Evolutionary conservation across 2,797 vertebrate genomes (phyloP), one percentile per base, ranked within the genome.

Genomic region (Netta rufina): DNA sequence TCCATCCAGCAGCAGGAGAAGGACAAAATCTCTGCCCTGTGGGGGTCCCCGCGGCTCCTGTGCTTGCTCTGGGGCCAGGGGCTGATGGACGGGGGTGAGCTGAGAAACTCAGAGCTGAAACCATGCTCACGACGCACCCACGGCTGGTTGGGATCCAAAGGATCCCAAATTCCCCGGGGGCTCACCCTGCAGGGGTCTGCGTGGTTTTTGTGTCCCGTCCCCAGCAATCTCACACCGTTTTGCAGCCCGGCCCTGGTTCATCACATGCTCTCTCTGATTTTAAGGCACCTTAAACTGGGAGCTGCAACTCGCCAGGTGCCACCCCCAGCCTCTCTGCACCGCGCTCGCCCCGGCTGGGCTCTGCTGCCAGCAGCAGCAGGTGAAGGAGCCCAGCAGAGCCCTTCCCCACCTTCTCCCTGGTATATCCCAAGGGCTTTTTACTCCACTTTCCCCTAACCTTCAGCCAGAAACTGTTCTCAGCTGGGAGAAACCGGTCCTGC

Each of bases 341-440:
- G 1, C 2, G 1, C 16, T 73, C 3, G 0, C 28, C 39, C 4
- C 0, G 36, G n/a, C 18, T 61, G n/a, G 12, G 3, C 15, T 25
- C 19, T 33, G 39, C 20, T 25, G 13, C 27, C 69, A 30, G 38
- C 72, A 69, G 56, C 36, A n/a, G 41, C 54, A 87, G 11, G 22
- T 53, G 30, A 5, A 47, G 54, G 38, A 92, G 33, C 24, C 32
- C 43, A 33, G 38, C 6, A 71, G 49, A 84, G 12, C 56, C 39
- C 74, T 66, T 71, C 11, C 15, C 18, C 45, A 51, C 28, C 24
- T 65, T 69, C 45, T 76, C 58, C 41, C 24, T 3, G 1, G 22
- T 38, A 41, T 36, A n/a, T n/a, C 62, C 32, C 56, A n/a, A 12
- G 58, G 13, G n/a, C 12, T 84, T 87, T 87, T 72, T 70, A 61